These are phyloP conservation scores for Morbakka virulenta DNA, from an alignment of 30 jellyfish, hydroid and myxozoan genomes.

Conservation along the genomic window DNA sequence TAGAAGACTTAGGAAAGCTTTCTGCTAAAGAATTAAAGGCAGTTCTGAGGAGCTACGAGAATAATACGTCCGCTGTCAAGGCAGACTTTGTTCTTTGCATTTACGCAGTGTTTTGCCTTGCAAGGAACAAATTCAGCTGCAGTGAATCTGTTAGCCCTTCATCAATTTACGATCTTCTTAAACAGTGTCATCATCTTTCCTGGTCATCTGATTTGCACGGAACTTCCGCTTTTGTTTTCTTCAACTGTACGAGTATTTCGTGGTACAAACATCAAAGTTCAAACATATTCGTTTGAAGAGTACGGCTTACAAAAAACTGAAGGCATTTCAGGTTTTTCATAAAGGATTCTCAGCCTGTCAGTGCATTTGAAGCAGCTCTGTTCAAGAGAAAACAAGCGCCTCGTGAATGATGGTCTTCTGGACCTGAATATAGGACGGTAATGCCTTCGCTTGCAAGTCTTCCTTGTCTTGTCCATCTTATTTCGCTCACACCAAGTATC, in stretches of 20 bases:
- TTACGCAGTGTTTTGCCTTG: slow-evolving; percentile 14
- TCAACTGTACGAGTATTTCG: slow-evolving; percentile 25
- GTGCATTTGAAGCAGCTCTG: no score
- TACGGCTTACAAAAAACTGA: slow-evolving; percentile 3
- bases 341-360: no score
- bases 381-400: no score
- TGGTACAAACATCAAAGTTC: neutral
- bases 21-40: neutral
- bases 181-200: neutral
- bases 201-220: slow-evolving; percentile 38
- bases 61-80: neutral
- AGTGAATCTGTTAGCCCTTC: neutral
- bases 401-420: no score
- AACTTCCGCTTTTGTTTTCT: slow-evolving; percentile 14
- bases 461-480: no score
- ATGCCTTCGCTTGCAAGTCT: no score
- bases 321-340: neutral
- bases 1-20: slow-evolving; percentile 34
- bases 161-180: slow-evolving; percentile 1
- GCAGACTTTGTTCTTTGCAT: slow-evolving; percentile 13
- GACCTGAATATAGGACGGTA: no score
- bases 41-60: slow-evolving; percentile 14
- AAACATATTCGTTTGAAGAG: neutral
- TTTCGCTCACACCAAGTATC: no score
- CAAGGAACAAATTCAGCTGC: neutral